Base-by-base conservation (phyloP, 2,113 vertebrate genomes). In the Mustelus asterias region DNA sequence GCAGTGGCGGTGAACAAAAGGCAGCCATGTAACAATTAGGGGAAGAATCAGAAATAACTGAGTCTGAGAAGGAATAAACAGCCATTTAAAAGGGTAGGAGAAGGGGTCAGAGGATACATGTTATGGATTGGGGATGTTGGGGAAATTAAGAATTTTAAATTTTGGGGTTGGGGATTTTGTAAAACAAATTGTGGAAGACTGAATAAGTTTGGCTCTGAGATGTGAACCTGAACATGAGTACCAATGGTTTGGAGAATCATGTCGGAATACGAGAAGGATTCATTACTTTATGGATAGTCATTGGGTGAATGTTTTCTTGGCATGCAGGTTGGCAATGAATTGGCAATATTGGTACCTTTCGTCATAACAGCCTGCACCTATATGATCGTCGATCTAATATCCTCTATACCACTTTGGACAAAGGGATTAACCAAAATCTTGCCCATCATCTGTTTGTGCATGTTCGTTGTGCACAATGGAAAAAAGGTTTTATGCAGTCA, bases 401-500 rank as follows among this genome's bases (percentile, higher is more conserved):
- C 24, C 41, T 54, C 67, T 29, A 2, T 18, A 13, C 24, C 94
- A 29, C 0, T 95, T 44, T 76, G 94, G 94, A 20, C 76, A 41
- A 16, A 29, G 14, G 94, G 22, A 48, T 24, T 72, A 18, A 76
- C 67, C 41, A 95, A 95, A 48, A 29, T 95, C 37, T 54, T 95
- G 94, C 94, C 94, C 29, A 48, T 95, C 94, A 48, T 54, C 94
- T 72, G 69, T n/a, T 18, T 95, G 67, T 70, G 94, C 26, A 7
- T 54, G 2, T 72, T 95, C 5, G 69, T 95, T 54, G 67, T 95
- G 67, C 7, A 13, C 69, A 22, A 67, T 9, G 92, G 63, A 3
- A 67, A 72, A 72, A 26, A 29, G 0, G 33, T 72, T 41, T 6
- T 33, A 44, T 13, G 1, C 26, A 4, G 44, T 48, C 67, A 72